phyloP scores from a whole-genome alignment of 2,113 vertebrate genomes.

The Leucopternis melanops region DNA sequence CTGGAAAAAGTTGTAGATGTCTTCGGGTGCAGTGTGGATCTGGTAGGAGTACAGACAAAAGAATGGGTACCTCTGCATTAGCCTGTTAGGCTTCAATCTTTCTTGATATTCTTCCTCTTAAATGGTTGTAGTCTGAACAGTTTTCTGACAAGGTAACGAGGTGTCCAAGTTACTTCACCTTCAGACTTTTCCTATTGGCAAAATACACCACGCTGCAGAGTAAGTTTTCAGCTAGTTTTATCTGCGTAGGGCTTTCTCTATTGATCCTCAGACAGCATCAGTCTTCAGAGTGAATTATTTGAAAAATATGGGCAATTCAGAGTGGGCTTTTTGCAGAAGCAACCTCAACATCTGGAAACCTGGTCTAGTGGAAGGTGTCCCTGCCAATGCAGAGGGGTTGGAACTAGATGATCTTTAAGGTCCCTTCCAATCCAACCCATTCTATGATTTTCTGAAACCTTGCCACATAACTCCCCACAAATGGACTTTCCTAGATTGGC shows the following conservation, averaged over 20 bases:
- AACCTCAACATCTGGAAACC: not conserved
- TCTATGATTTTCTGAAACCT: not conserved
- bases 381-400: no score
- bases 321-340: not conserved
- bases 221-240: not conserved
- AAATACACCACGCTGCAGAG: not conserved
- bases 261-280: no score
- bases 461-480: no score
- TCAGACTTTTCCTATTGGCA: not conserved
- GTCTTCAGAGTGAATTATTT: no score
- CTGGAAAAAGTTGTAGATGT: not conserved
- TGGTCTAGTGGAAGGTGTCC: not conserved
- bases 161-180: not conserved
- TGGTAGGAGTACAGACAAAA: not conserved
- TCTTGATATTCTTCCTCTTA: not conserved
- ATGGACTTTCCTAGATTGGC: not conserved
- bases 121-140: not conserved
- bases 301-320: not conserved
- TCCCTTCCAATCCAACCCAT: no score
- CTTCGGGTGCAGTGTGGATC: not conserved
- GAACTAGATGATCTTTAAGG: no score
- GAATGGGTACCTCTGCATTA: no score
- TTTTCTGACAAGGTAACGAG: not conserved
- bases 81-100: not conserved
- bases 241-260: not conserved